Conservation (phyloP, 2,797 vertebrate genomes). For the Gambelia wislizenii region DNA sequence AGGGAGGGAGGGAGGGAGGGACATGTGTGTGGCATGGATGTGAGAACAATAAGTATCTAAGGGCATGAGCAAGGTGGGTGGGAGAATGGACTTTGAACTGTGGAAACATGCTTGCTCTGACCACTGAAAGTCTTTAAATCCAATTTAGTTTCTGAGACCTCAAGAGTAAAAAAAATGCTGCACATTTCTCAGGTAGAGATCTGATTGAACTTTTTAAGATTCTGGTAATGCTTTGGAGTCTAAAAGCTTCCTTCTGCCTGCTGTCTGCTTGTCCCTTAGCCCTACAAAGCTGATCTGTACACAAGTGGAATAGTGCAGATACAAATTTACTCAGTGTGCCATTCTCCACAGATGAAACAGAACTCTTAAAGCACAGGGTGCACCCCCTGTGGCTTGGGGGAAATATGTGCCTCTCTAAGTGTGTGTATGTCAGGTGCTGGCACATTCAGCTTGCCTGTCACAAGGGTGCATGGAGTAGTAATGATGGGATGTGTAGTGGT, state of each 20-base stretch:
- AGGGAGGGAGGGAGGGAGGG: too few relatives aligned
- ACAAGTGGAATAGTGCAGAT: not conserved
- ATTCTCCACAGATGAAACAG: not conserved
- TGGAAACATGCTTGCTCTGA: not conserved
- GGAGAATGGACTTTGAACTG: not conserved
- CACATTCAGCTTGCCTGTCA: too few relatives aligned
- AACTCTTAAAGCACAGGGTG: not conserved
- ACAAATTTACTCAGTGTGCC: not conserved
- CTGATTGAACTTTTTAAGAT: not conserved
- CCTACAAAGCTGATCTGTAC: not conserved
- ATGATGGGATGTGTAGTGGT: too few relatives aligned
- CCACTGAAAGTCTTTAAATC: not conserved
- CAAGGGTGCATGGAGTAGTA: too few relatives aligned
- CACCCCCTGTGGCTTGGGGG: not conserved
- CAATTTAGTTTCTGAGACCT: not conserved
- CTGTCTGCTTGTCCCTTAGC: not conserved
- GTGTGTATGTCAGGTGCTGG: too few relatives aligned
- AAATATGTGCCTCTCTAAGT: not conserved
- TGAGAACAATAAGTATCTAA: too few relatives aligned
- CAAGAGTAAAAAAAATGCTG: not conserved
- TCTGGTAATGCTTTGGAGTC: not conserved
- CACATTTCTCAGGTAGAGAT: not conserved
- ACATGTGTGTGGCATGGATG: too few relatives aligned
- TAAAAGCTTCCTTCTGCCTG: not conserved
- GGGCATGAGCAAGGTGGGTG: too few relatives aligned